Evolutionary conservation across 2,113 vertebrate species (phyloP), one percentile per base, ranked within the genome.

Genomic region (Cynocephalus volans): DNA sequence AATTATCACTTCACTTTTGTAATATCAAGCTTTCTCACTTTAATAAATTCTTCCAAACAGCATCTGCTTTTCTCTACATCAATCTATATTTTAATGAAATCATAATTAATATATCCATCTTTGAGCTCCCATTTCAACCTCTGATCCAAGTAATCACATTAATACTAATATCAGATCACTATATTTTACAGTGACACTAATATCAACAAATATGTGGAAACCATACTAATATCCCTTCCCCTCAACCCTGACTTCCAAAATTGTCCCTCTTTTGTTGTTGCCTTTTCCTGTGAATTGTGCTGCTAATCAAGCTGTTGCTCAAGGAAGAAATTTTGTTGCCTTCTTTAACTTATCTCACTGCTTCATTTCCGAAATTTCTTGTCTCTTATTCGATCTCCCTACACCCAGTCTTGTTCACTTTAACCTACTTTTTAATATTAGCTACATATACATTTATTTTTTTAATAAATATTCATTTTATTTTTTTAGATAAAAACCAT

Each of bases 181-280:
- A n/a, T 36, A n/a, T 15, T 45, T 67, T 83, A 50, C 14, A 33
- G 33, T 19, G 18, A 64, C 6, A 6, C 8, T 85, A 36, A 62
- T 62, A 73, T 85, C 36, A 52, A 12, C 60, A 48, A 65, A 36
- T 24, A 70, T 24, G 9, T 19, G 18, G 10, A 45, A 70, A 58
- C 0, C 9, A n/a, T 28, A 14, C 0, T 60, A 62, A 1, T 3
- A 52, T n/a, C 12, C 18, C 9, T 85, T 69, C 19, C 33, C 17
- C 6, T 3, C 26, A 75, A 23, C 4, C 3, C 33, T 79, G 56
- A 48, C 33, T 73, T 88, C 45, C 17, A 60, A 52, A 24, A 72
- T 26, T 50, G 26, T 14, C n/a, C 9, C 50, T 31, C 6, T 54
- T 56, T 67, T 45, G 1, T 45, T 62, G 26, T 56, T 52, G 3